Conservation (phyloP, 2,888 invertebrate species). For the Volucella bombylans region DNA sequence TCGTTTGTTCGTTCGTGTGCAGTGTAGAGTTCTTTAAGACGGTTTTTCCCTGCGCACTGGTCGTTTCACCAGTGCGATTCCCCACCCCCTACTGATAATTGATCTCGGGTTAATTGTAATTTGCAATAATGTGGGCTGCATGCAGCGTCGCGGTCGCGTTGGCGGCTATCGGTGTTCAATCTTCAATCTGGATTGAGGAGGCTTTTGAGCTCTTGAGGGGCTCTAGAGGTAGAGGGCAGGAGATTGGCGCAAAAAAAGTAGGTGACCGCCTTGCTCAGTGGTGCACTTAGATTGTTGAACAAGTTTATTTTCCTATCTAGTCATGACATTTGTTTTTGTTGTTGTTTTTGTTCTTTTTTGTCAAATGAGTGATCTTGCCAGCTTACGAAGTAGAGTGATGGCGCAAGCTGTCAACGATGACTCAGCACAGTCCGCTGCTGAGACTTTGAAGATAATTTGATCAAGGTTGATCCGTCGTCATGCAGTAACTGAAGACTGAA, state of each 20-base stretch:
- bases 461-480: slow-evolving; percentile 61
- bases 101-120: slow-evolving; percentile 72
- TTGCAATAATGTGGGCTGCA: slow-evolving; percentile 64
- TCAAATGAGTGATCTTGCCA: slow-evolving; percentile 31
- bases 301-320: slow-evolving; percentile 45
- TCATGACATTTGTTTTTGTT: slow-evolving; percentile 21
- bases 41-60: background rate
- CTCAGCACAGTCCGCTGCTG: slow-evolving; percentile 10
- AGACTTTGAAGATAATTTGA: slow-evolving; percentile 61
- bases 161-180: slow-evolving; percentile 33
- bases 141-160: slow-evolving; percentile 21
- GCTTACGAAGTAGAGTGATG: slow-evolving; percentile 32
- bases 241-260: slow-evolving; percentile 57
- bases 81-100: slow-evolving; percentile 43
- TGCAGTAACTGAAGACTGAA: slow-evolving; percentile 54
- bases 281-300: slow-evolving; percentile 50
- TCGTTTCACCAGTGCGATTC: background rate
- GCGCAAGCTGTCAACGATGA: slow-evolving; percentile 18
- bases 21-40: background rate
- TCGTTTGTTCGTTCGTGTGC: slow-evolving; percentile 1
- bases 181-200: background rate
- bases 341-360: slow-evolving; percentile 14
- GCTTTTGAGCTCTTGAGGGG: too few relatives aligned
- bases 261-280: slow-evolving; percentile 66
- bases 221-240: background rate